Percentiles rank a stretch among this genome's conserved stretches.
These are phyloP conservation scores for Pachypanchax playfairii DNA, from an alignment of 2,113 vertebrate genomes.

Conservation along the genomic window DNA sequence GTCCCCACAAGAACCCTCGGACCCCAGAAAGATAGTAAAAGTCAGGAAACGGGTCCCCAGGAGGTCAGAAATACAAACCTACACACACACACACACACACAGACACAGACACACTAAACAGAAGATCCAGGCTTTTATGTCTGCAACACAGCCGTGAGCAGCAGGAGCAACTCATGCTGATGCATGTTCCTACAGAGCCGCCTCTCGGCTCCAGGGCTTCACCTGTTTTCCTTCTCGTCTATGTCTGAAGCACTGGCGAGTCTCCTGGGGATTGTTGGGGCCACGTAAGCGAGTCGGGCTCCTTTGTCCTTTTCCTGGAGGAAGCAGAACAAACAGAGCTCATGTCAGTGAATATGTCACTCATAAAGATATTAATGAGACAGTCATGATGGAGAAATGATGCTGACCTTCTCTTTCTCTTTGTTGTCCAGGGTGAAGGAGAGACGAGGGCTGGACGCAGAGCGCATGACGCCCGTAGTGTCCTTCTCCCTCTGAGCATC, in stretches of 20 bases:
- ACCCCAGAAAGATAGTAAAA: too few relatives aligned
- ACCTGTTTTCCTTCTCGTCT: conserved; percentile 99
- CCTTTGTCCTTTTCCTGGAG: conserved; percentile 94
- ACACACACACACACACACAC: too few relatives aligned
- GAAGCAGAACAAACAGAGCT: conserved; percentile 7
- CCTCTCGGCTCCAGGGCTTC: conserved; percentile 12
- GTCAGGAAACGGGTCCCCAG: too few relatives aligned
- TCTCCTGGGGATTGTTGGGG: conserved; percentile 93
- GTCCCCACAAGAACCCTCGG: too few relatives aligned
- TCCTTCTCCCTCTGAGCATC: conserved; percentile 96
- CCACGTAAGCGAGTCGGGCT: conserved; percentile 90
- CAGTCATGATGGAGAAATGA: background rate
- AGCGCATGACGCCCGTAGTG: conserved; percentile 92
- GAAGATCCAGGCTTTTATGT: conserved; percentile 24
- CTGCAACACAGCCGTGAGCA: conserved; percentile 54
- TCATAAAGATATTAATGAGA: too few relatives aligned
- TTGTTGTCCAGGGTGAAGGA: conserved; percentile 96
- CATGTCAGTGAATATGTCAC: background rate
- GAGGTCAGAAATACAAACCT: too few relatives aligned
- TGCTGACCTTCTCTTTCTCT: conserved; percentile 92
- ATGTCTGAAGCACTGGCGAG: conserved; percentile 95
- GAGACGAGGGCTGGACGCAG: conserved; percentile 96
- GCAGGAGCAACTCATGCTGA: conserved; percentile 42
- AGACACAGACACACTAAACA: conserved; percentile 53
- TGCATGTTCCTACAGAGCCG: conserved; percentile 17